Conservation (phyloP, 2,797 vertebrate species). For the Galago senegalensis region DNA sequence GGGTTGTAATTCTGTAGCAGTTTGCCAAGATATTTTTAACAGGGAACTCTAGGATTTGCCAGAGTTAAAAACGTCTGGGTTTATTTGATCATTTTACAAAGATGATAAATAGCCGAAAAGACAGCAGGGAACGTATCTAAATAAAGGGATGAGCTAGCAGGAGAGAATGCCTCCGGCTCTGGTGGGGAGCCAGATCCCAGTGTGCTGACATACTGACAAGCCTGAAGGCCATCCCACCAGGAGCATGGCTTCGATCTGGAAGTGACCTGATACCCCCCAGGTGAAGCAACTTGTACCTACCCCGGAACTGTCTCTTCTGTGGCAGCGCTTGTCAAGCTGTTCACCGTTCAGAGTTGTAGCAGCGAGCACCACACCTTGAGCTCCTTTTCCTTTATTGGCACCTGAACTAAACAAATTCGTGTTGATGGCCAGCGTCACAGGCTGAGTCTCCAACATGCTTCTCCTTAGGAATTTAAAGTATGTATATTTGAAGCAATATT, state of each 20-base stretch:
- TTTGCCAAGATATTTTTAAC: conserved; percentile 73
- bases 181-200: background rate
- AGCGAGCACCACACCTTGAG: fast-evolving
- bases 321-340: fast-evolving
- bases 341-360: background rate
- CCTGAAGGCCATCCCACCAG: background rate
- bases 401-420: background rate
- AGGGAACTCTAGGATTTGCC: conserved; percentile 68
- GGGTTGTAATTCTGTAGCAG: conserved; percentile 28
- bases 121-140: background rate
- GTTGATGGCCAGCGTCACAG: background rate
- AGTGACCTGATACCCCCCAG: background rate
- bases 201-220: background rate
- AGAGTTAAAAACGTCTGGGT: conserved; percentile 16
- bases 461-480: conserved; percentile 25
- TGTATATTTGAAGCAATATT: background rate
- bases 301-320: background rate
- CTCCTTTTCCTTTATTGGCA: background rate
- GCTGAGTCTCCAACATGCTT: background rate
- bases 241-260: background rate
- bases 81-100: conserved; percentile 63
- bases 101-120: conserved; percentile 49
- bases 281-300: background rate
- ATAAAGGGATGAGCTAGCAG: background rate
- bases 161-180: background rate